Evolutionary conservation across 2,113 vertebrate species (phyloP).

Genomic region (Kobus ellipsiprymnus): DNA sequence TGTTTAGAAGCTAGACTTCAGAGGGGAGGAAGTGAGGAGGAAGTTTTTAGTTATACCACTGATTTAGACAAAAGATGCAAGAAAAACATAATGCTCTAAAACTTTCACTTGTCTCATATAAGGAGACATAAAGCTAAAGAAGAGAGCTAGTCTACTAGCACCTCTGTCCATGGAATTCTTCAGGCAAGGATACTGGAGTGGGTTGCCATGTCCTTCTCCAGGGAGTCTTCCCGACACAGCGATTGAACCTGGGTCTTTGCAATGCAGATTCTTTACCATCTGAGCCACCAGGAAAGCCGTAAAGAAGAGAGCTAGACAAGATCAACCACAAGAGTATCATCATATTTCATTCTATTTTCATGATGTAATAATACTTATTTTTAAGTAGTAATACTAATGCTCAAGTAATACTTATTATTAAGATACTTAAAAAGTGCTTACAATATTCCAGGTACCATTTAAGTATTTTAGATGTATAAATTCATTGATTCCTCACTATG

Average conservation of each 20-base stretch:
- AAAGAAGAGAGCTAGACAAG: background rate
- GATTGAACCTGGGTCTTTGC: background rate
- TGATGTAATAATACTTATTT: background rate
- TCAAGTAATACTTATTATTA: background rate
- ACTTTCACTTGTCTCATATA: background rate
- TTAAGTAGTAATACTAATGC: background rate
- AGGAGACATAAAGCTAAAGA: background rate
- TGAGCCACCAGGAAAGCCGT: background rate
- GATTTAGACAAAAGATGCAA: constrained; percentile 2
- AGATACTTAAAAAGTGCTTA: background rate
- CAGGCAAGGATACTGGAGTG: background rate
- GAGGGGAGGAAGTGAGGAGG: background rate
- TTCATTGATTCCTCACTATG: background rate
- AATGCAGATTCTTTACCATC: background rate
- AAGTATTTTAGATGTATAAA: background rate
- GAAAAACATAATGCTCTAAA: background rate
- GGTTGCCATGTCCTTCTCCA: background rate
- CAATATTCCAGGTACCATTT: background rate
- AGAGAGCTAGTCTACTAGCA: background rate
- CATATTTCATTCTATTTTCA: background rate
- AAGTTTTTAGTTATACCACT: background rate
- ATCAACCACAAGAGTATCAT: background rate
- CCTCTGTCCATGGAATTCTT: background rate
- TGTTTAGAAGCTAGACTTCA: background rate
- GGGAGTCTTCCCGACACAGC: background rate